Evolutionary conservation across 2,113 vertebrate species (phyloP).

Genomic region (Taxidea taxus): DNA sequence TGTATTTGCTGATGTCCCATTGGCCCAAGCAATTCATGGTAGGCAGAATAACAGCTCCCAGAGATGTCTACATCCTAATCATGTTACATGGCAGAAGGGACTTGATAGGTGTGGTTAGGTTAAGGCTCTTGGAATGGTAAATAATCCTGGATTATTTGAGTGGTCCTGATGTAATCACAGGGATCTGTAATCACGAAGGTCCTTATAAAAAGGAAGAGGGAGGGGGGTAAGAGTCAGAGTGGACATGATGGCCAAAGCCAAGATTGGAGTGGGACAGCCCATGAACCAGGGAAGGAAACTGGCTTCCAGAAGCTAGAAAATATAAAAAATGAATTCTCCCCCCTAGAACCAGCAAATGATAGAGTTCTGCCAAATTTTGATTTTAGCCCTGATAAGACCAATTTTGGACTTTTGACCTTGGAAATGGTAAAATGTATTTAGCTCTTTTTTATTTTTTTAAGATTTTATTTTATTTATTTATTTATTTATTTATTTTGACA

Average conservation of each 20-base stretch:
- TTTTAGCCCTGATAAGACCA: neutral
- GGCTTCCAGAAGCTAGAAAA: neutral
- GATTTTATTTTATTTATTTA: too few relatives aligned
- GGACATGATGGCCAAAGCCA: neutral
- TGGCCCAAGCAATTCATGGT: neutral
- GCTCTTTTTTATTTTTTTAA: too few relatives aligned
- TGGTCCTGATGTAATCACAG: neutral
- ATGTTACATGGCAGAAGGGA: neutral
- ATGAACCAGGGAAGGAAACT: neutral
- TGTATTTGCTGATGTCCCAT: neutral
- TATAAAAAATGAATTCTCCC: neutral
- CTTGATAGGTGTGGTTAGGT: neutral
- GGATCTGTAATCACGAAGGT: neutral
- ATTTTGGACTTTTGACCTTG: neutral
- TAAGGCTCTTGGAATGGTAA: neutral
- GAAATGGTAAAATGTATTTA: neutral
- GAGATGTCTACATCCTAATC: neutral
- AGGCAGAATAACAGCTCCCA: neutral
- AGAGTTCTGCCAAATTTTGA: neutral
- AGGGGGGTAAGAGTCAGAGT: neutral
- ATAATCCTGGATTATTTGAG: neutral
- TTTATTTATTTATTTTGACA: too few relatives aligned
- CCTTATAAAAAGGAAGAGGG: neutral
- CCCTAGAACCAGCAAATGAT: neutral
- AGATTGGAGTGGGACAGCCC: neutral